A percentile compares a stretch with the other conserved stretches of the same genome.
Conservation (phyloP, 1,140 invertebrate species). For the Geopemphigus sp. region DNA sequence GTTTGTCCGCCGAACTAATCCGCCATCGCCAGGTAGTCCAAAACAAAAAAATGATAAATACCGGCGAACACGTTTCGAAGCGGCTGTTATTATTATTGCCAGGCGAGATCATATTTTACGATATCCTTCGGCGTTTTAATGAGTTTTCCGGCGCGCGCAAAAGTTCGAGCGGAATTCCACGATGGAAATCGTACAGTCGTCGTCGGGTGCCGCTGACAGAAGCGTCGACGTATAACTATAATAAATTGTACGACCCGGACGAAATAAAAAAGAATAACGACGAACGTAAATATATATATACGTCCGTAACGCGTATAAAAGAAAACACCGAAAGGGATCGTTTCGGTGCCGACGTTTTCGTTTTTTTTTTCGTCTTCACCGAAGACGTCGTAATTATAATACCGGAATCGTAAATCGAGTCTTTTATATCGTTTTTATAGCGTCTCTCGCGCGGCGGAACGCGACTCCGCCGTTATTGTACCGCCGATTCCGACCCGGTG, state of each 20-base stretch:
- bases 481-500: too few species aligned
- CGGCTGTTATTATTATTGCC: too few species aligned
- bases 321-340: constrained; percentile 31
- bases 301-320: not conserved
- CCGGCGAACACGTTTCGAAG: not conserved
- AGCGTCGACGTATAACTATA: constrained; percentile 40
- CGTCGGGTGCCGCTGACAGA: constrained; percentile 46
- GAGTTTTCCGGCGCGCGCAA: constrained; percentile 36
- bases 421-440: constrained; percentile 10
- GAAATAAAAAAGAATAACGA: constrained; percentile 13
- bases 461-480: too few species aligned
- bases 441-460: constrained; percentile 18
- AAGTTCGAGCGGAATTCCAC: constrained; percentile 40
- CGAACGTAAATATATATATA: not conserved
- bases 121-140: constrained; percentile 46
- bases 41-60: constrained; percentile 30
- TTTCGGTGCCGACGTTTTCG: constrained; percentile 23
- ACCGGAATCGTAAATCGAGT: constrained; percentile 42
- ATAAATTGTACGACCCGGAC: constrained; percentile 19
- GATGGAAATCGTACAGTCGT: constrained; percentile 13
- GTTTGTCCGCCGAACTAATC: not conserved
- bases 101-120: constrained; percentile 28
- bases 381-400: constrained; percentile 45
- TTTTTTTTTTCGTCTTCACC: too few species aligned
- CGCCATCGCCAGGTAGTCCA: too few species aligned